Conservation (phyloP, 2,113 vertebrate genomes). For the Plecturocebus donacophilus region DNA sequence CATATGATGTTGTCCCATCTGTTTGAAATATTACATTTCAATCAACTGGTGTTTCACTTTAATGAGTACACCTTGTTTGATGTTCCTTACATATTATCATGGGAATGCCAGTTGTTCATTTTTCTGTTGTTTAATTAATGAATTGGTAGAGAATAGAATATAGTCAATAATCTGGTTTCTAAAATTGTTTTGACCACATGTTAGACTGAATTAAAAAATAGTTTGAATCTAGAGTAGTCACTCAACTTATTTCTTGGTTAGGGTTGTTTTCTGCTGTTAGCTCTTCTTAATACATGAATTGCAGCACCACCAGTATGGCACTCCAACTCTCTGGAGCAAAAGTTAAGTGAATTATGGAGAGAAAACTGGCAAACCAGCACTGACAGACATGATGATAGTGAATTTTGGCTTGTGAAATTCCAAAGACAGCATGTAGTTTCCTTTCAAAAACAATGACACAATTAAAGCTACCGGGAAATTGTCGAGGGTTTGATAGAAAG, state of each 20-base stretch:
- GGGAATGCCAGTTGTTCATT: conserved; percentile 26
- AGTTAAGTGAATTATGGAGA: neutral
- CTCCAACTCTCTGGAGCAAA: neutral
- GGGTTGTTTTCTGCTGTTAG: neutral
- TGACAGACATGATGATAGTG: neutral
- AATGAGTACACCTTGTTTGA: neutral
- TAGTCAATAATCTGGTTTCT: neutral
- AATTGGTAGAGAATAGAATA: conserved; percentile 2
- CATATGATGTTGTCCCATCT: neutral
- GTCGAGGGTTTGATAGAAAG: conserved; percentile 13
- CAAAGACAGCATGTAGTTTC: neutral
- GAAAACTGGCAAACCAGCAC: neutral
- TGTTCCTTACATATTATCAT: neutral
- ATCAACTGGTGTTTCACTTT: neutral
- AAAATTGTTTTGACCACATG: neutral
- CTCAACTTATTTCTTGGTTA: neutral
- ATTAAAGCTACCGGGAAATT: neutral
- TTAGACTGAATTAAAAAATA: neutral
- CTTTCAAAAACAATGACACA: conserved; percentile 23
- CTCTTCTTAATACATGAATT: neutral
- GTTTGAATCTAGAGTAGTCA: neutral
- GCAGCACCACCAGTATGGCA: neutral
- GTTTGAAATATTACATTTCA: conserved; percentile 44
- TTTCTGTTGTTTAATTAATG: conserved; percentile 38
- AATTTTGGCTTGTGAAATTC: neutral